Percentiles rank a stretch among this genome's conserved stretches.
phyloP scores from a whole-genome alignment of 53 echinoderm and acorn worm genomes.

The Echinometra lucunter region DNA sequence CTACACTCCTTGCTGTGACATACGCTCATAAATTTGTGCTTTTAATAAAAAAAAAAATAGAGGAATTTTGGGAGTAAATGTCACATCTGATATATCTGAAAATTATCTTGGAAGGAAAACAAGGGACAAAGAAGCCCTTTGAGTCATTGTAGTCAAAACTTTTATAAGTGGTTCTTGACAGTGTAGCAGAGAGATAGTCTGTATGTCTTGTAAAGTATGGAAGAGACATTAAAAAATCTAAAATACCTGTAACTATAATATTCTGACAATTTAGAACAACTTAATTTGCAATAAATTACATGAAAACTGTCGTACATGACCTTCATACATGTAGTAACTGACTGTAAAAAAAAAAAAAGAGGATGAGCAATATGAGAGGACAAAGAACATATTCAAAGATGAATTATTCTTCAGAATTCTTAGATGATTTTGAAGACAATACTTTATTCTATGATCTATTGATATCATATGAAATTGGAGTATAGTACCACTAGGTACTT shows the following conservation, averaged over 20 bases:
- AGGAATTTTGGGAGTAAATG: slow-evolving; percentile 2
- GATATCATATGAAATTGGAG: no score
- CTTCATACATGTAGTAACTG: no score
- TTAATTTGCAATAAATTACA: background rate
- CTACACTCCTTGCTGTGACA: slow-evolving; percentile 24
- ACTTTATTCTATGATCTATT: no score
- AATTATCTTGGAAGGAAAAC: background rate
- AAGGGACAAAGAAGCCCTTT: slow-evolving; percentile 11
- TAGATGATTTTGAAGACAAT: no score
- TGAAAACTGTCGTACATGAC: background rate
- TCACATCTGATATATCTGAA: slow-evolving; percentile 36
- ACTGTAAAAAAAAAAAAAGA: no score
- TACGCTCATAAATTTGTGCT: slow-evolving; percentile 12
- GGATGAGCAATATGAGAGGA: background rate
- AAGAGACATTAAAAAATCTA: background rate
- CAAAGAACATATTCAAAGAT: background rate
- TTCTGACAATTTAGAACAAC: no score
- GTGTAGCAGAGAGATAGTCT: background rate
- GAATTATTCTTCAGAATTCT: no score
- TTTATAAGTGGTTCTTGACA: background rate
- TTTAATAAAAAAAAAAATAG: slow-evolving; percentile 25
- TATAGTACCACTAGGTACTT: no score
- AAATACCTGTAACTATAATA: background rate
- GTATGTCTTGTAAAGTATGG: background rate
- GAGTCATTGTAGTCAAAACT: background rate